phyloP scores from a whole-genome alignment of 2,797 vertebrate species.

The Acipenser ruthenus region DNA sequence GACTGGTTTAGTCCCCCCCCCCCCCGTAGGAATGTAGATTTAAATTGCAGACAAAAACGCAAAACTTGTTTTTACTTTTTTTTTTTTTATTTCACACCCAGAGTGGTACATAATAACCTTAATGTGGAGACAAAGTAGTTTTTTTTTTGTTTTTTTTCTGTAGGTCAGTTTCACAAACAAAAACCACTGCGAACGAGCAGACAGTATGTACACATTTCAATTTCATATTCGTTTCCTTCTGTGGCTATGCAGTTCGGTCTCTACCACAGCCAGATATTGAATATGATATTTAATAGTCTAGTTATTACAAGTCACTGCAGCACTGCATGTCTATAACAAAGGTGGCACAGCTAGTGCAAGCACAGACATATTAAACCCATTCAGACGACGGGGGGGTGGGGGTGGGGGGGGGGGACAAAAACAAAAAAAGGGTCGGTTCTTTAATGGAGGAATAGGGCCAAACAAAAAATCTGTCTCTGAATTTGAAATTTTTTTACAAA shows the following conservation, averaged over 20 bases:
- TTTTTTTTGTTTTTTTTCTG: constrained; percentile 24
- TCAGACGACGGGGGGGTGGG: too few species aligned
- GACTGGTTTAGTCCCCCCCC: too few species aligned
- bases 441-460: constrained; percentile 46
- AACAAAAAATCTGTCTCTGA: constrained; percentile 29
- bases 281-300: constrained; percentile 29
- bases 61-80: neutral
- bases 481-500: constrained; percentile 1
- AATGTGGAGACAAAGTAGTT: constrained; percentile 44
- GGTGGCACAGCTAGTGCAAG: constrained; percentile 64
- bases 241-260: constrained; percentile 43
- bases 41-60: too few species aligned
- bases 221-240: constrained; percentile 32
- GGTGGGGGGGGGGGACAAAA: too few species aligned
- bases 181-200: constrained; percentile 50
- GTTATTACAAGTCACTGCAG: constrained; percentile 45
- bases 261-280: constrained; percentile 14
- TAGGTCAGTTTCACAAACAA: constrained; percentile 50
- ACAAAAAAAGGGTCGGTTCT: constrained; percentile 41
- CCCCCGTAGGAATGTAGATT: too few species aligned
- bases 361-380: constrained; percentile 41
- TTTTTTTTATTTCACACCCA: constrained; percentile 52
- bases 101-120: constrained; percentile 52
- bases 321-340: constrained; percentile 55
- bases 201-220: constrained; percentile 45